These are phyloP conservation scores for Myocastor coypus DNA, from an alignment of 2,113 vertebrate genomes.

Conservation along the genomic window DNA sequence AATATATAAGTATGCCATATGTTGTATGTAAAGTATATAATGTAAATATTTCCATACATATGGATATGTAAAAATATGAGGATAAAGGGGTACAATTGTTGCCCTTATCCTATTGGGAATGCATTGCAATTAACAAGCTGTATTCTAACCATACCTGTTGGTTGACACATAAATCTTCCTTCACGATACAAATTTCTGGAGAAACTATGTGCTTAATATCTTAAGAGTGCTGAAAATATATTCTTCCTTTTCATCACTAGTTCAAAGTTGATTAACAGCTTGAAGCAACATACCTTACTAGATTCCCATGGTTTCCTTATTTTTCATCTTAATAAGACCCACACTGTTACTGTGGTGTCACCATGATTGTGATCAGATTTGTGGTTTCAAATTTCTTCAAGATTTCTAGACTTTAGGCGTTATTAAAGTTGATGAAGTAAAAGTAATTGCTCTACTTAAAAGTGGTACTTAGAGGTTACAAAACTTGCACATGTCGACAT, in stretches of 20 bases:
- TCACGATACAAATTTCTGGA: not conserved
- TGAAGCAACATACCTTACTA: not conserved
- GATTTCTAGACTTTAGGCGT: constrained; percentile 43
- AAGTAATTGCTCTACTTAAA: constrained; percentile 66
- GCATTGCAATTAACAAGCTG: not conserved
- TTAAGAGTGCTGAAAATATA: not conserved
- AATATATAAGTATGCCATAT: not conserved
- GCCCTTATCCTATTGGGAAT: not conserved
- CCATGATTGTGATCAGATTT: constrained; percentile 41
- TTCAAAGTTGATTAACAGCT: not conserved
- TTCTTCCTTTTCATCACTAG: not conserved
- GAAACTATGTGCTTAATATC: not conserved
- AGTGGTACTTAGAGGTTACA: constrained; percentile 24
- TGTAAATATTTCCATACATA: not conserved
- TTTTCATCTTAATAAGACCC: constrained; percentile 1
- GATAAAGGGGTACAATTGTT: not conserved
- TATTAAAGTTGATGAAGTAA: constrained; percentile 73
- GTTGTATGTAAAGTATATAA: too few species aligned
- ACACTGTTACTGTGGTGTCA: not conserved
- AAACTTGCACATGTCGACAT: constrained; percentile 24
- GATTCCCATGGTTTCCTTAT: not conserved
- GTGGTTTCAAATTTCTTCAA: constrained; percentile 40
- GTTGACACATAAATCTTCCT: not conserved
- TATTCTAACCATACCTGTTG: not conserved
- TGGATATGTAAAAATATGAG: not conserved